Conservation (phyloP, 2,888 invertebrate genomes). For the Zaprionus lineosus region DNA sequence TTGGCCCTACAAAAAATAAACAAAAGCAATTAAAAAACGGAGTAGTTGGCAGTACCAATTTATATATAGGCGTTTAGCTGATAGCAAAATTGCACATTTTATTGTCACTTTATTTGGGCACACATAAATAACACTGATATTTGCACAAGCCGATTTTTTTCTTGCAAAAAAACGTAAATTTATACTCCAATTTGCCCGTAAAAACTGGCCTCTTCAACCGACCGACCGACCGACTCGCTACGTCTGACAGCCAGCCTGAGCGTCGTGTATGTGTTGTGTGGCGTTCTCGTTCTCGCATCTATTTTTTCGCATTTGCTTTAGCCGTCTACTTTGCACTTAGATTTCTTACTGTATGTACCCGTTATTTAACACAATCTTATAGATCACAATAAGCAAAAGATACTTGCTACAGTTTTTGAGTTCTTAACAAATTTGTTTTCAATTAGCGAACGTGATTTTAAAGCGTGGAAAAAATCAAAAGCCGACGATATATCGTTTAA, state of each 20-base stretch:
- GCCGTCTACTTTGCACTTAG: constrained; percentile 52
- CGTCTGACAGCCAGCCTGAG: constrained; percentile 65
- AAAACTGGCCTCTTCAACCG: constrained; percentile 73
- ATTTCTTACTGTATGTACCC: constrained; percentile 24
- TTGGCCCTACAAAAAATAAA: constrained; percentile 80
- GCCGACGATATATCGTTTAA: constrained; percentile 57
- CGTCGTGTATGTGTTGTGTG: constrained; percentile 73
- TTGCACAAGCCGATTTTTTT: constrained; percentile 42
- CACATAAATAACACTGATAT: constrained; percentile 41
- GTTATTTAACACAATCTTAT: constrained; percentile 1
- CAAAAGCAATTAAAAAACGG: constrained; percentile 80
- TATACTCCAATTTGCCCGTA: constrained; percentile 69
- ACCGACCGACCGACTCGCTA: constrained; percentile 65
- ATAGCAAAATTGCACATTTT: constrained; percentile 59
- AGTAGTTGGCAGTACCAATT: constrained; percentile 71
- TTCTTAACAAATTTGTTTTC: constrained; percentile 35
- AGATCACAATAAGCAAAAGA: constrained; percentile 13
- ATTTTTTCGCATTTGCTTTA: constrained; percentile 69
- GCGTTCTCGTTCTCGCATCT: constrained; percentile 65
- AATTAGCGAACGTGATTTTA: constrained; percentile 38
- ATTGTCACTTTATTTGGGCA: constrained; percentile 34
- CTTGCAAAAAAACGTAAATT: constrained; percentile 56
- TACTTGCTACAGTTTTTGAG: constrained; percentile 22
- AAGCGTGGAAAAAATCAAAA: constrained; percentile 57
- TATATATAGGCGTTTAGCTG: constrained; percentile 42